Conservation (phyloP, 2,888 invertebrate genomes). For the Callyntrura sp. region DNA sequence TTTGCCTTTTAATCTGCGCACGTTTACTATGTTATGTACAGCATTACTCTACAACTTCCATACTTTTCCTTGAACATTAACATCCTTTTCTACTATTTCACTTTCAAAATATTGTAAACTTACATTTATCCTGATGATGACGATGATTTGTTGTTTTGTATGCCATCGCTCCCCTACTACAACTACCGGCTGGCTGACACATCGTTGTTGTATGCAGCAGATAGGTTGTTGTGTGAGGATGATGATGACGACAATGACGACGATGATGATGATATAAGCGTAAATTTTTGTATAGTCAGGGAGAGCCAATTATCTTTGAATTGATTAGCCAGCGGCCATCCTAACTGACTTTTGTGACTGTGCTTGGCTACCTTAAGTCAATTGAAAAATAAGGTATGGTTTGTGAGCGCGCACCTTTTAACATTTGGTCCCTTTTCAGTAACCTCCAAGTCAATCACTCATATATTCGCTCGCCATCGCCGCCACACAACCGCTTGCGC, state of each 20-base stretch:
- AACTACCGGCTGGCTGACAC: slow-evolving; percentile 61
- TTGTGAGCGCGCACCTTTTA: slow-evolving; percentile 32
- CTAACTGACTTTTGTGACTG: slow-evolving; percentile 18
- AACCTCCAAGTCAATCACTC: slow-evolving; percentile 73
- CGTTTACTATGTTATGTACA: too few relatives aligned
- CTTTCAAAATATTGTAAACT: slow-evolving; percentile 66
- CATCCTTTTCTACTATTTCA: slow-evolving; percentile 63
- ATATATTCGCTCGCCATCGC: not conserved
- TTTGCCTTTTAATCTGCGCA: not conserved
- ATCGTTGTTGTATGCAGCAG: not conserved
- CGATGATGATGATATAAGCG: slow-evolving; percentile 41
- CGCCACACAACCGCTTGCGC: slow-evolving; percentile 14
- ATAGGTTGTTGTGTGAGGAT: too few relatives aligned
- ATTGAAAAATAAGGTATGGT: slow-evolving; percentile 55
- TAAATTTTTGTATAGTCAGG: not conserved
- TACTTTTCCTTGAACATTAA: slow-evolving; percentile 10
- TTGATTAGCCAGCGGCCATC: slow-evolving; percentile 51
- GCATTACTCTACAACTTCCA: not conserved
- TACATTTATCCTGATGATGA: slow-evolving; percentile 34
- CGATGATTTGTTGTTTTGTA: slow-evolving; percentile 6
- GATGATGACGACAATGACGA: not conserved
- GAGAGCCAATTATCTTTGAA: slow-evolving; percentile 54
- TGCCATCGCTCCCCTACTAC: not conserved
- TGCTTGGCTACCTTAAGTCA: slow-evolving; percentile 41
- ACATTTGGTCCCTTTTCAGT: slow-evolving; percentile 66